Base-by-base conservation (phyloP, 2,113 vertebrate species). In the Phocoena phocoena region DNA sequence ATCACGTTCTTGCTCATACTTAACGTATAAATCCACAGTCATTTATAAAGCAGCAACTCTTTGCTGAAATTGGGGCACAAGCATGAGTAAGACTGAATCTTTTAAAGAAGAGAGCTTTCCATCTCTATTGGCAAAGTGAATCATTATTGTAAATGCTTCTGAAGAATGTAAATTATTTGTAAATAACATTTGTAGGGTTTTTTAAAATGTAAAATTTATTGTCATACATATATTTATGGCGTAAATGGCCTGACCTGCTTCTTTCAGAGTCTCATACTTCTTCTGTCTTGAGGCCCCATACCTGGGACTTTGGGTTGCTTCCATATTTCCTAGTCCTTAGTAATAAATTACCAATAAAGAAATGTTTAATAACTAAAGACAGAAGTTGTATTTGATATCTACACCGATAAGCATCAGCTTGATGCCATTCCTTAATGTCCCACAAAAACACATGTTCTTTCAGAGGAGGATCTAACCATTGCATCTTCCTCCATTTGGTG, bases 101-200 rank as follows among this genome's bases (percentile, higher is more conserved):
- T 89, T 10, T 44, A 63, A 95, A 23, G 26, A 95, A 73, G 44
- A 65, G 15, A 82, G 18, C 6, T 85, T 89, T 95, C 82, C 50
- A 44, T 92, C 33, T 90, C n/a, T 38, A 13, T 6, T 83, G 44
- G 88, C 36, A 92, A 95, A 83, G 36, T 73, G 79, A 58, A 93
- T 92, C n/a, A 25, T 92, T 67, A 55, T 80, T 92, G 1, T 80
- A 80, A 82, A 74, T 70, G 47, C 76, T 74, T 85, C 18, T 31
- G 55, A 88, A 76, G 28, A 79, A 31, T 91, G 21, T 55, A 85
- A 84, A 47, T 88, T 93, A 93, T 71, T 90, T 93, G 33, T 33
- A 76, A 81, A 84, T 84, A 84, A 60, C 23, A 60, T 53, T 15
- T 88, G 20, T 93, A 87, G 1, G 12, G 6, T 33, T 65, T 83